Evolutionary conservation across 2,797 vertebrate genomes (phyloP).

Genomic region (Lutjanus campechanus): DNA sequence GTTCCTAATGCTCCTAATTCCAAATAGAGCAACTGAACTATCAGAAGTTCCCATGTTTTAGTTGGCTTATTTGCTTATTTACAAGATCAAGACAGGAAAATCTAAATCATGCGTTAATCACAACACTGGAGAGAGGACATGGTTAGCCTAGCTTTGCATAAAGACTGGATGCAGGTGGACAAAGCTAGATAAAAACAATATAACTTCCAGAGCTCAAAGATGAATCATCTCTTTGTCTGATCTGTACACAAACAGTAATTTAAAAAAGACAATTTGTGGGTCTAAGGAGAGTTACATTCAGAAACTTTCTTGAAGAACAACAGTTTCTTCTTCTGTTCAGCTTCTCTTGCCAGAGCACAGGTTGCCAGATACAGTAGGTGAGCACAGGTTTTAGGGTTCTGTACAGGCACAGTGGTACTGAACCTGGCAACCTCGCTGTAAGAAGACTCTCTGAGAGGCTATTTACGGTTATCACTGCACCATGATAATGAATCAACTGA

Average conservation of each 20-base stretch:
- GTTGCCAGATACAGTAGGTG: background rate
- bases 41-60: background rate
- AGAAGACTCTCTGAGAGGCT: no score
- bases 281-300: background rate
- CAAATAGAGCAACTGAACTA: background rate
- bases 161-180: background rate
- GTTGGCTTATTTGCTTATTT: background rate
- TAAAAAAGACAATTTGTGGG: background rate
- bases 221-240: background rate
- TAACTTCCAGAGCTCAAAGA: no score
- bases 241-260: background rate
- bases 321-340: background rate
- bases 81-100: background rate
- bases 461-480: no score
- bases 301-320: background rate
- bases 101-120: background rate
- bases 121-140: background rate
- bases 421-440: background rate
- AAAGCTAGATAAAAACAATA: background rate
- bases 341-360: background rate
- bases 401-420: background rate
- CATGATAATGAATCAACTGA: background rate
- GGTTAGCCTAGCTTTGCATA: conserved; percentile 1
- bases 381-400: background rate
- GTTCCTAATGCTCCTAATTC: conserved; percentile 19